Conservation (phyloP, 2,888 invertebrate genomes). For the Lasioglossum zephyrum region DNA sequence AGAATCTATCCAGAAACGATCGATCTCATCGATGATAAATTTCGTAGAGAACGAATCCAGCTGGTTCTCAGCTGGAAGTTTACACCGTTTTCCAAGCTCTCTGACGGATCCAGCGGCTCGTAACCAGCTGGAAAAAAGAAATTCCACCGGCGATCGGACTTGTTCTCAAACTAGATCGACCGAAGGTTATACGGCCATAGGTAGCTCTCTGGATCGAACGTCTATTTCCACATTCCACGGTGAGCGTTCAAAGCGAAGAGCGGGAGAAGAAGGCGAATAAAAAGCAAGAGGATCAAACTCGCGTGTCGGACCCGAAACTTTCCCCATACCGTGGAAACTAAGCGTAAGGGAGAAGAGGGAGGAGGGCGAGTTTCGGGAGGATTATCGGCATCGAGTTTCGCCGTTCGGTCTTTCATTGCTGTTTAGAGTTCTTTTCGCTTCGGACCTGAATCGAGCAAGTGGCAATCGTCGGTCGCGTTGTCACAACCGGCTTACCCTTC, state of each 20-base stretch:
- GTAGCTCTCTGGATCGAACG: slow-evolving; percentile 54
- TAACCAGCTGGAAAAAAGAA: slow-evolving; percentile 8
- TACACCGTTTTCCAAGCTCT: background rate
- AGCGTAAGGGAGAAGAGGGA: background rate
- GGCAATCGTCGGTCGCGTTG: slow-evolving; percentile 42
- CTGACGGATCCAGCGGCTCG: background rate
- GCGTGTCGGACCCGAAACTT: slow-evolving; percentile 52
- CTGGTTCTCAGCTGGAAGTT: background rate
- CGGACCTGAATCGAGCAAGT: slow-evolving; percentile 24
- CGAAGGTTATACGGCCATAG: slow-evolving; percentile 23
- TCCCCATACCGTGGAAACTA: slow-evolving; percentile 22
- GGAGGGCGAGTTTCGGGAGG: slow-evolving; percentile 33
- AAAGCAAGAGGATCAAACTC: slow-evolving; percentile 60
- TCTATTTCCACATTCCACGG: slow-evolving; percentile 50
- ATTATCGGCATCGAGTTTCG: slow-evolving; percentile 66
- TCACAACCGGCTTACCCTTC: slow-evolving; percentile 2
- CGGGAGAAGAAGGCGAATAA: slow-evolving; percentile 26
- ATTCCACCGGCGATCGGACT: slow-evolving; percentile 29
- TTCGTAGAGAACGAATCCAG: background rate
- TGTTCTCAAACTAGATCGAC: slow-evolving; percentile 23
- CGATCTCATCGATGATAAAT: background rate
- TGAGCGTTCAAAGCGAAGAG: slow-evolving; percentile 29
- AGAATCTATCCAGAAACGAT: background rate
- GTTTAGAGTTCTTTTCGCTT: slow-evolving; percentile 63
- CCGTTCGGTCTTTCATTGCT: slow-evolving; percentile 63